phyloP scores from a whole-genome alignment of 2,797 vertebrate species.

The Rhabdomys pumilio region DNA sequence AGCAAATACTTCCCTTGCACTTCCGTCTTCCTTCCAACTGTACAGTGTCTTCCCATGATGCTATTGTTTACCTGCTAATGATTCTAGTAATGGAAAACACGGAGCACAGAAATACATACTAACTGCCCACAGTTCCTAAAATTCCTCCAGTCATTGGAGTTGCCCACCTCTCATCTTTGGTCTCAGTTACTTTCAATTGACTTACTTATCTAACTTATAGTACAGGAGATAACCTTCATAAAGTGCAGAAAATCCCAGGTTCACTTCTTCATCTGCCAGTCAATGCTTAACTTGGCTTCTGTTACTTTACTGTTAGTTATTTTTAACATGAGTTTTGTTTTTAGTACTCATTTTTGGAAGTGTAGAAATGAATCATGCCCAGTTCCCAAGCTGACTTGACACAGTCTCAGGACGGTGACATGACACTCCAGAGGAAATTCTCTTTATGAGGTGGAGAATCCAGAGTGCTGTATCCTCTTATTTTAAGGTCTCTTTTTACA shows the following conservation, averaged over 20 bases:
- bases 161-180: slow-evolving; percentile 1
- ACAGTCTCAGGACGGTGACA: slow-evolving; percentile 9
- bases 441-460: not conserved
- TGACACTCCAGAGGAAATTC: slow-evolving; percentile 34
- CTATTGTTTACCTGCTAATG: not conserved
- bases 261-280: not conserved
- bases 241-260: not conserved
- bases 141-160: not conserved
- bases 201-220: not conserved
- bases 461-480: slow-evolving; percentile 35
- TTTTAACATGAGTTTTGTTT: slow-evolving; percentile 52
- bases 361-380: not conserved
- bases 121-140: not conserved
- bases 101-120: not conserved
- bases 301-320: not conserved
- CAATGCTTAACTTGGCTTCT: slow-evolving; percentile 17
- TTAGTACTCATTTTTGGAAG: slow-evolving; percentile 25
- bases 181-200: slow-evolving; percentile 45
- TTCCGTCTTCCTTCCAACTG: not conserved
- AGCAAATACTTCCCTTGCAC: not conserved
- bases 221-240: not conserved
- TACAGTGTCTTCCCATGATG: not conserved
- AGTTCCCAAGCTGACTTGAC: not conserved
- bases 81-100: not conserved
- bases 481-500: slow-evolving; percentile 74